Percentiles rank a stretch among this genome's conserved stretches.
These are phyloP conservation scores for Mechanitis messenoides DNA, from an alignment of 2,888 invertebrate genomes.

Conservation along the genomic window DNA sequence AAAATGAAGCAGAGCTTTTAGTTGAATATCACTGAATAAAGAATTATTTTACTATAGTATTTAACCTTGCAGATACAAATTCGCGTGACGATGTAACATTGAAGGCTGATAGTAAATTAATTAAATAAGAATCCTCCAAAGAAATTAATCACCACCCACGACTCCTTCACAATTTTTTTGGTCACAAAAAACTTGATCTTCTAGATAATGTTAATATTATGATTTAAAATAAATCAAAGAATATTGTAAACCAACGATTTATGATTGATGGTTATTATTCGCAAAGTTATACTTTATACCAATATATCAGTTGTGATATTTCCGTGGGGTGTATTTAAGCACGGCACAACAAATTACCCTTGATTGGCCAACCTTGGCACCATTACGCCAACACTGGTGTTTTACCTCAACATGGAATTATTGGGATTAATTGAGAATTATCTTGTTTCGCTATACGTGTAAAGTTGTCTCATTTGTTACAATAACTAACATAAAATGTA, in stretches of 20 bases:
- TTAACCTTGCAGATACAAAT: neutral
- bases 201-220: too few relatives aligned
- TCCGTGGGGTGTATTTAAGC: constrained; percentile 1
- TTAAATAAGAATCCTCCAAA: constrained; percentile 10
- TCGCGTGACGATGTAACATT: constrained; percentile 1
- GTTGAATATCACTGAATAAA: too few relatives aligned
- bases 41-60: too few relatives aligned
- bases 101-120: constrained; percentile 16
- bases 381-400: constrained; percentile 23
- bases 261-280: too few relatives aligned
- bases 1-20: too few relatives aligned
- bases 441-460: neutral
- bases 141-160: constrained; percentile 18
- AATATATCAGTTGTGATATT: constrained; percentile 3
- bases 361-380: constrained; percentile 27
- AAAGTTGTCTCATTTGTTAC: too few relatives aligned
- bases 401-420: constrained; percentile 1
- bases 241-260: too few relatives aligned
- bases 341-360: constrained; percentile 9
- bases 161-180: neutral
- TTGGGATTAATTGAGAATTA: constrained; percentile 3
- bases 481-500: too few relatives aligned
- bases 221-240: too few relatives aligned
- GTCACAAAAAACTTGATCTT: neutral
- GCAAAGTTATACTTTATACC: neutral